Evolutionary conservation across 2,888 invertebrate species (phyloP), one percentile per base, ranked within the genome.

Genomic region (Schizaphis graminum): DNA sequence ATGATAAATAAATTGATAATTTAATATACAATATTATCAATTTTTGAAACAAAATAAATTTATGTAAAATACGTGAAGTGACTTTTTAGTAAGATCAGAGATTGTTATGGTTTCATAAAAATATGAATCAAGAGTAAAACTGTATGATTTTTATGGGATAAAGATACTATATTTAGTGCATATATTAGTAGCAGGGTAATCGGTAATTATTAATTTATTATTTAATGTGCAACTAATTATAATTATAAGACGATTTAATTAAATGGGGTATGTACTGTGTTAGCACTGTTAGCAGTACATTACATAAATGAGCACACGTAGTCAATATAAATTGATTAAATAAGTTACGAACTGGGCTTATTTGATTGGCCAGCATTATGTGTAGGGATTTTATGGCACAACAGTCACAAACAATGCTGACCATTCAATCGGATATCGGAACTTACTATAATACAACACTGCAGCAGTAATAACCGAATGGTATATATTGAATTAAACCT

Each of bases 381-480:
- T 77, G 35, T 77, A 89, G 16, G 61, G 89, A 44, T 89, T 90
- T 67, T 67, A 90, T 47, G 67, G 90, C 49, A 35, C 90, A 90
- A 90, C 90, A 90, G 61, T 90, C 89, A 90, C 61, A 90, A 67
- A 90, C 67, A 67, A 90, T 90, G 44, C 21, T 24, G 47, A 67
- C 21, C 28, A 47, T 89, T 89, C 89, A 47, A 89, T 61, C 47
- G 57, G 28, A 89, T 89, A 89, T 61, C 44, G 44, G 21, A 89
- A 44, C 16, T 35, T 35, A 77, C 77, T 7, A 77, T 77, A 77
- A 67, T 67, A 67, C 11, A 56, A 89, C 57, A 57, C 24, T 89
- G 16, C 35, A 89, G 24, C 11, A 89, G 10, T 41, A 89, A 89
- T 44, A 61, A 90, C 47, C 21, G n/a, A 57, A 61, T 44, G 8